Conservation (phyloP, 2,888 invertebrate genomes). For the Prenolepis imparis region DNA sequence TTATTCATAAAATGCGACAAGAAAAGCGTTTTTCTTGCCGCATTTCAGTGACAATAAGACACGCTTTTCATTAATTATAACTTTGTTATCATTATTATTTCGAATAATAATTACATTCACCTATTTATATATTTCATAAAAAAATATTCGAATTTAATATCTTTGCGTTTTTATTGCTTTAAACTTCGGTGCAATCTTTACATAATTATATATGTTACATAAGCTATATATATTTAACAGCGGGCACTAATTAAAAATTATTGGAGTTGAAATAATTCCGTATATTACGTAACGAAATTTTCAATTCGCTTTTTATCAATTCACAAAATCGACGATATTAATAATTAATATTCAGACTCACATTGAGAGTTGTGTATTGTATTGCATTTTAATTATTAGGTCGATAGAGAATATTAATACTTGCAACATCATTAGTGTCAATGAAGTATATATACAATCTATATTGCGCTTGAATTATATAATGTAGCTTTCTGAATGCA, state of each 20-base stretch:
- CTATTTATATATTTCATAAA: not conserved
- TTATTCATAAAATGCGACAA: constrained; percentile 20
- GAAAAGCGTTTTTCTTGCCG: not conserved
- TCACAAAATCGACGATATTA: constrained; percentile 30
- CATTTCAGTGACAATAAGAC: constrained; percentile 3
- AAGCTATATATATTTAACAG: not conserved
- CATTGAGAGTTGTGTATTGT: constrained; percentile 28
- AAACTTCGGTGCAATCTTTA: constrained; percentile 2
- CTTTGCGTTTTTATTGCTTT: not conserved
- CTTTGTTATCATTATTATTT: constrained; percentile 48
- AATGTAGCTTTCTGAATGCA: not conserved
- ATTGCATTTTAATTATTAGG: constrained; percentile 39
- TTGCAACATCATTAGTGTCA: constrained; percentile 39
- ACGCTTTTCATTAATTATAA: constrained; percentile 59
- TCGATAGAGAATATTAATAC: constrained; percentile 44
- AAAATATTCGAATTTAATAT: constrained; percentile 4
- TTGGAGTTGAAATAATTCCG: constrained; percentile 34
- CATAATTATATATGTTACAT: not conserved
- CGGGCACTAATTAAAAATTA: constrained; percentile 18
- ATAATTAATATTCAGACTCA: constrained; percentile 33
- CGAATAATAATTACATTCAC: constrained; percentile 20
- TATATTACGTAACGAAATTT: constrained; percentile 43
- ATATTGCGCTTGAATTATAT: constrained; percentile 11
- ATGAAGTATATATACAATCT: constrained; percentile 19
- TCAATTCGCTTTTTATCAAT: constrained; percentile 51